These are phyloP conservation scores for Psittacula cyanocephala DNA, from an alignment of 2,113 vertebrate genomes.

Conservation along the genomic window DNA sequence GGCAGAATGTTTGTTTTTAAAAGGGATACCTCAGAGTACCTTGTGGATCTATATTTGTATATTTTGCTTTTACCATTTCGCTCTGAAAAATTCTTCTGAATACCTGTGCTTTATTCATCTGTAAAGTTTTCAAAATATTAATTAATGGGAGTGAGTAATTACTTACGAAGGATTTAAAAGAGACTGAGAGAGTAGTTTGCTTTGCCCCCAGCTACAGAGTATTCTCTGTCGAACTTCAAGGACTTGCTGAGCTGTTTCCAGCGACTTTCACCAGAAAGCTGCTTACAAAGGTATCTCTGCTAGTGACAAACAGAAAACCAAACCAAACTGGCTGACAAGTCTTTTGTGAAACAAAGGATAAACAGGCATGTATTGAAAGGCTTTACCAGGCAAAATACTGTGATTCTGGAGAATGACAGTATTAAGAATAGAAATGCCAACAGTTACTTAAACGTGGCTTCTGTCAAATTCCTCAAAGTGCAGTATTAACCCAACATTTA, in stretches of 20 bases:
- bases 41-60: neutral
- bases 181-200: neutral
- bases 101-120: neutral
- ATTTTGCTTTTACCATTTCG: neutral
- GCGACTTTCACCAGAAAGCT: neutral
- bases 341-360: neutral
- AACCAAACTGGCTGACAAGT: rapidly evolving
- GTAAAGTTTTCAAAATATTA: neutral
- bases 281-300: neutral
- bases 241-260: neutral
- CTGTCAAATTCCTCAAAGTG: neutral
- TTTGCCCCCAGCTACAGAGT: neutral
- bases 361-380: neutral
- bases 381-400: neutral
- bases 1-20: neutral
- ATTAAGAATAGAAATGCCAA: neutral
- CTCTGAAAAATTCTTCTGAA: neutral
- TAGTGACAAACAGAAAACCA: neutral
- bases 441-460: neutral
- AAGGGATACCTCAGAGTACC: neutral
- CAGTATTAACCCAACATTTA: neutral
- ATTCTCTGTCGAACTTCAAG: neutral
- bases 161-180: neutral
- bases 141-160: neutral
- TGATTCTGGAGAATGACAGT: neutral